Base-by-base conservation (phyloP, 2,888 invertebrate species). In the Glyphotaelius pellucidus region DNA sequence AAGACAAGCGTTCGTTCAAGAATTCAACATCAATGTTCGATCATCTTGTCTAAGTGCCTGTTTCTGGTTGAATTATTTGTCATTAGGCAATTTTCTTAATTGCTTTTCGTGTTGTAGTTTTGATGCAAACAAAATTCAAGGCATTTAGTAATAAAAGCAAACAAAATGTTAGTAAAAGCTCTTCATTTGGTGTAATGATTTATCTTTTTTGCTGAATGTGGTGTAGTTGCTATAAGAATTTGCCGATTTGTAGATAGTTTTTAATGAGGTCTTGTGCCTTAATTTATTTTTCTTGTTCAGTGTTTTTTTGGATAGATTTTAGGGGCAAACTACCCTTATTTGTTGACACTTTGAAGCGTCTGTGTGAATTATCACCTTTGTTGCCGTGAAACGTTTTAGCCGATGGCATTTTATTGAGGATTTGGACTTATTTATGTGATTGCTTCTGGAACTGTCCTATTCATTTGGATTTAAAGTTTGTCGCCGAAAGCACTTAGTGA, bases 301-400 rank as follows among this genome's bases (percentile, higher is more conserved):
- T 35, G 35, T 83, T 32, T 83, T 38, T 83, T 31, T 35, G 7
- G 83, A 25, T n/a, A 25, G 19, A 11, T n/a, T 83, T 83, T 83
- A 11, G 83, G 31, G 35, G 32, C 83, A 32, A 31, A 32, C 32
- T 35, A 35, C 83, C 86, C 86, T 42, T 87, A 52, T 87, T 87
- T 87, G 86, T 87, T 87, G 86, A 87, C 86, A 87, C 86, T 87
- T n/a, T 42, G 25, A 47, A 52, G 86, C 86, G 86, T 87, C n/a
- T 15, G n/a, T 30, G 9, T 83, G 32, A 83, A 83, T 83, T 83
- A 83, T 83, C 83, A 32, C 35, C 35, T 25, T 83, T n/a, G 5
- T 52, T 52, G 19, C 12, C 83, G 83, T 83, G 83, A 83, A 83
- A 83, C 83, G 83, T 83, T 35, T 83, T 83, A 83, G 35, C 25